phyloP scores from a whole-genome alignment of 2,888 invertebrate species.

The Micropterix aruncella region DNA sequence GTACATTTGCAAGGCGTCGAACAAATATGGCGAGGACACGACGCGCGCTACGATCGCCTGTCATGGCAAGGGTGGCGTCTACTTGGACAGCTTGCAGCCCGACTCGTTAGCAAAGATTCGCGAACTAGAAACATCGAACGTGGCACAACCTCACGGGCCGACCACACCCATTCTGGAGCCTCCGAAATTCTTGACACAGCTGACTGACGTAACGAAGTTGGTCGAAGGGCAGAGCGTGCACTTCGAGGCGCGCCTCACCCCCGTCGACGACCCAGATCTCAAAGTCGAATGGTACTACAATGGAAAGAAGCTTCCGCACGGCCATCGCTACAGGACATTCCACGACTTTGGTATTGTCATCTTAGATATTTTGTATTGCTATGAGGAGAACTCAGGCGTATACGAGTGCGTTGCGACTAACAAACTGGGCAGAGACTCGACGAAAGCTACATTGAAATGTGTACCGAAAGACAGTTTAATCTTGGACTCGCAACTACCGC shows the following conservation, averaged over 20 bases:
- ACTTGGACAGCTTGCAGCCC: slow-evolving; percentile 80
- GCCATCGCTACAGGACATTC: slow-evolving; percentile 94
- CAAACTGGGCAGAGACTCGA: slow-evolving; percentile 78
- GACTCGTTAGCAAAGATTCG: slow-evolving; percentile 79
- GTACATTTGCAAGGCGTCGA: slow-evolving; percentile 83
- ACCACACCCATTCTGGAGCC: slow-evolving; percentile 60
- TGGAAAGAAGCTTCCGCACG: slow-evolving; percentile 82
- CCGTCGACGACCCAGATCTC: slow-evolving; percentile 88
- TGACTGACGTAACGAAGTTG: slow-evolving; percentile 68
- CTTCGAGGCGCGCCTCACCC: slow-evolving; percentile 84
- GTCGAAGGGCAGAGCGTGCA: slow-evolving; percentile 93
- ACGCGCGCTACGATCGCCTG: slow-evolving; percentile 77
- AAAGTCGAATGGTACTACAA: slow-evolving; percentile 94
- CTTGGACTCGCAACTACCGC: slow-evolving; percentile 84
- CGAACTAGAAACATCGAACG: slow-evolving; percentile 65
- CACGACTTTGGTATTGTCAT: slow-evolving; percentile 96
- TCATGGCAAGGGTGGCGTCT: slow-evolving; percentile 74
- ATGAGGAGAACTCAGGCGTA: slow-evolving; percentile 89
- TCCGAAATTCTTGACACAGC: slow-evolving; percentile 82
- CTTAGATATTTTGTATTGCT: slow-evolving; percentile 88
- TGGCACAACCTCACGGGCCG: slow-evolving; percentile 49
- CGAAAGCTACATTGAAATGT: slow-evolving; percentile 74
- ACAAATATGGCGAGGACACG: slow-evolving; percentile 81
- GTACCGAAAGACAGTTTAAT: slow-evolving; percentile 80
- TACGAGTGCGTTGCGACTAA: slow-evolving; percentile 91